phyloP scores from a whole-genome alignment of 2,888 invertebrate genomes.

The Tinea trinotella region DNA sequence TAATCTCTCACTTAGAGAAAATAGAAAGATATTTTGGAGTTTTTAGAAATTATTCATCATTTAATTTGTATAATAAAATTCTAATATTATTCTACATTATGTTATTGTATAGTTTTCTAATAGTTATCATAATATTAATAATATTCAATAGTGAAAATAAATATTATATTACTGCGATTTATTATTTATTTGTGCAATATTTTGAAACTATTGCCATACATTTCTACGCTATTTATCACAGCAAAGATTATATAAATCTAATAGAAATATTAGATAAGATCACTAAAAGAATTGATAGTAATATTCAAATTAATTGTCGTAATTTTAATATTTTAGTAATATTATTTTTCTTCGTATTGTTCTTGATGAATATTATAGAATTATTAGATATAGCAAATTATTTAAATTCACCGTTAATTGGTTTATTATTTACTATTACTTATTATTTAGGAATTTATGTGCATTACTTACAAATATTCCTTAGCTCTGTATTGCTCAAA shows the following conservation, averaged over 20 bases:
- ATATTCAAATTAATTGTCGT: not conserved
- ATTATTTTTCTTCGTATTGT: not conserved
- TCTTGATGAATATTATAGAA: not conserved
- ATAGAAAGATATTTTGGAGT: too few relatives aligned
- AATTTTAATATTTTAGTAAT: not conserved
- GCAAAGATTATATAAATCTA: not conserved
- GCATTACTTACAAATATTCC: not conserved
- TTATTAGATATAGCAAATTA: not conserved
- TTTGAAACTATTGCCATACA: not conserved
- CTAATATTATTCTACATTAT: too few relatives aligned
- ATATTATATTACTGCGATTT: too few relatives aligned
- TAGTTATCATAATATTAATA: too few relatives aligned
- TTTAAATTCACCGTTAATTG: not conserved
- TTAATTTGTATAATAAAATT: too few relatives aligned
- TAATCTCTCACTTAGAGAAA: too few relatives aligned
- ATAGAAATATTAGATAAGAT: not conserved
- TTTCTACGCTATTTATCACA: not conserved
- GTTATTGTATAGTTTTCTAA: too few relatives aligned
- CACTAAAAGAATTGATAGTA: not conserved
- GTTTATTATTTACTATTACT: not conserved
- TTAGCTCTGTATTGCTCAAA: not conserved
- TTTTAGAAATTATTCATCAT: too few relatives aligned
- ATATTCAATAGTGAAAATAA: too few relatives aligned
- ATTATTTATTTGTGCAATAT: too few relatives aligned
- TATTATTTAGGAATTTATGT: not conserved